Evolutionary conservation across 2,888 invertebrate genomes (phyloP), one percentile per base, ranked within the genome.

Genomic region (Heliothis peltigera): DNA sequence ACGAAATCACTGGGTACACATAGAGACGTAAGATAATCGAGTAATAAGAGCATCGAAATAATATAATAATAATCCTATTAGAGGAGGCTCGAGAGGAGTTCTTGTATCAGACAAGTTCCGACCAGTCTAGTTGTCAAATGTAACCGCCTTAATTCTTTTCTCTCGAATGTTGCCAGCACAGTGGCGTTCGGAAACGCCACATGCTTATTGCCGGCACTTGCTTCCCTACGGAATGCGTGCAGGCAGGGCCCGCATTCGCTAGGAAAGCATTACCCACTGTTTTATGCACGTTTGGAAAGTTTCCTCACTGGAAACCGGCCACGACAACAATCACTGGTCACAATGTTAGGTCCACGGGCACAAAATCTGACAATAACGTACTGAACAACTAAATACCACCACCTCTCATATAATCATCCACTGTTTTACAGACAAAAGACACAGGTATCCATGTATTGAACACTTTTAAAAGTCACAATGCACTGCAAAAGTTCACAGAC

Each of bases 241-340:
- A 91, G 91, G 91, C 91, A 86, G 90, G 89, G 91, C 90, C 90
- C 91, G 91, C 94, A 94, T 91, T 92, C 91, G 92, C 92, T 92
- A 94, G 90, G 92, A 89, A 91, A 90, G 92, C 93, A 94, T 94
- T 92, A 94, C 90, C 92, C 90, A 92, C 92, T 91, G 91, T 93
- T 92, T 92, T 92, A 93, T 93, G 91, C 92, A 93, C 92, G 92
- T 93, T 94, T 92, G 90, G 93, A 94, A 94, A 94, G 93, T 94
- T 92, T 92, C 92, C 94, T 90, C 86, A 86, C 89, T 89, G 91
- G 92, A 93, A 95, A 94, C 94, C 92, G 91, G 94, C 92, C 91
- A 92, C 92, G 93, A 92, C 93, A 93, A 94, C 94, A 95, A 94
- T 94, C 94, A 94, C 94, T 94, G 92, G 90, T 92, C 89, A 92